A percentile compares a stretch with the other conserved stretches of the same genome.
Conservation (phyloP, 2,113 vertebrate genomes). For the Dasyprocta punctata region DNA sequence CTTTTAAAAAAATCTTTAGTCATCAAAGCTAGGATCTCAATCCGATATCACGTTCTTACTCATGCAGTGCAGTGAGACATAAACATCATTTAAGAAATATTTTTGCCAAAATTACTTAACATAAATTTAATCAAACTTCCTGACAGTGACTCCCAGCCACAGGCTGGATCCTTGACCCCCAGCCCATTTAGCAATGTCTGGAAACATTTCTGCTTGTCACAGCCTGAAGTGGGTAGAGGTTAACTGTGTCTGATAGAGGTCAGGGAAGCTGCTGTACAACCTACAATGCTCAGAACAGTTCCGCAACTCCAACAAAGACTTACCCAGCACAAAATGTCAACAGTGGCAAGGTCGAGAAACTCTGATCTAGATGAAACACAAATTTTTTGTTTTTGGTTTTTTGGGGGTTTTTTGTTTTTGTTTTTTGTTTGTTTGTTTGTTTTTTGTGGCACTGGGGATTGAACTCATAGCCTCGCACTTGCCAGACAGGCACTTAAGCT, state of each 20-base stretch:
- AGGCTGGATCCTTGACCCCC: rapidly evolving
- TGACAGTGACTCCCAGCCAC: background rate
- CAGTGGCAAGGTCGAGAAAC: background rate
- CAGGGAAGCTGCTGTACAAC: background rate
- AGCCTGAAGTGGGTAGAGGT: background rate
- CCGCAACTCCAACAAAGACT: background rate
- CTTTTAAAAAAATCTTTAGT: background rate
- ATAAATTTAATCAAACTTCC: background rate
- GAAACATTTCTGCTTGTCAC: background rate
- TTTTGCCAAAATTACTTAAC: conserved; percentile 1
- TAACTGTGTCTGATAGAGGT: background rate
- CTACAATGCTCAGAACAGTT: background rate
- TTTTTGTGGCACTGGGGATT: no score
- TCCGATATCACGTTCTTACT: background rate
- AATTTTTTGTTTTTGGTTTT: no score
- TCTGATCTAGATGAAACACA: background rate
- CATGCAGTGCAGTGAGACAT: background rate
- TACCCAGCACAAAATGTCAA: background rate
- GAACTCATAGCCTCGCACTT: no score
- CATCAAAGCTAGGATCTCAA: background rate
- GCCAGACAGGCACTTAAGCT: no score
- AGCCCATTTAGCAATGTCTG: background rate
- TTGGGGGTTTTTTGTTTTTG: no score
- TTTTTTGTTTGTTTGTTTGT: no score
- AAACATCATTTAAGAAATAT: background rate